A percentile compares a stretch with the other conserved stretches of the same genome.
phyloP scores from a whole-genome alignment of 2,113 vertebrate species.

The Zootoca vivipara region DNA sequence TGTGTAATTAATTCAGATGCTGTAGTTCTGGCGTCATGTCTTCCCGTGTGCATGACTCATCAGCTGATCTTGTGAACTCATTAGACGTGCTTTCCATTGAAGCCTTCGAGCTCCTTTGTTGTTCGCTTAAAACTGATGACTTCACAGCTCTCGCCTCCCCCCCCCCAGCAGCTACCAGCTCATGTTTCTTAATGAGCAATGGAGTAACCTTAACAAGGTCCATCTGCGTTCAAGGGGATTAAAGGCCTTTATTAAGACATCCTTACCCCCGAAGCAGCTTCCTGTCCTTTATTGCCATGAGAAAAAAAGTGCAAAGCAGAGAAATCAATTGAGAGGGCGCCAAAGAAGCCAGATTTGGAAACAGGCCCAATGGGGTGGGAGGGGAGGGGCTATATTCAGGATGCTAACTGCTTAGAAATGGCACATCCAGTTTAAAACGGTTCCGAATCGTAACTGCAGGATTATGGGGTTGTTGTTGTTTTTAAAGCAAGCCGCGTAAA shows the following conservation, averaged over 20 bases:
- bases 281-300: conserved; percentile 5
- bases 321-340: background rate
- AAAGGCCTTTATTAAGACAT: conserved; percentile 14
- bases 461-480: too few species aligned
- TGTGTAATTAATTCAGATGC: background rate
- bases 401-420: background rate
- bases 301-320: background rate
- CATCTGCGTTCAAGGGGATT: background rate
- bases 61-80: conserved; percentile 2
- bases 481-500: too few species aligned
- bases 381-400: background rate
- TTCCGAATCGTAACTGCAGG: background rate
- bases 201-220: conserved; percentile 22
- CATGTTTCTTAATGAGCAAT: conserved; percentile 18
- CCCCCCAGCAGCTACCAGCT: background rate
- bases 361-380: background rate
- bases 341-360: conserved; percentile 28
- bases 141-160: fast-evolving
- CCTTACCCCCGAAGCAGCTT: conserved; percentile 26
- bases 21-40: background rate
- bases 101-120: background rate
- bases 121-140: fast-evolving
- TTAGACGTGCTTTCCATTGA: background rate
- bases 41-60: conserved; percentile 13
- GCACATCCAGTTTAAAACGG: background rate